These are phyloP conservation scores for Protaetia brevitarsis DNA, from an alignment of 1,140 invertebrate species.

Conservation along the genomic window DNA sequence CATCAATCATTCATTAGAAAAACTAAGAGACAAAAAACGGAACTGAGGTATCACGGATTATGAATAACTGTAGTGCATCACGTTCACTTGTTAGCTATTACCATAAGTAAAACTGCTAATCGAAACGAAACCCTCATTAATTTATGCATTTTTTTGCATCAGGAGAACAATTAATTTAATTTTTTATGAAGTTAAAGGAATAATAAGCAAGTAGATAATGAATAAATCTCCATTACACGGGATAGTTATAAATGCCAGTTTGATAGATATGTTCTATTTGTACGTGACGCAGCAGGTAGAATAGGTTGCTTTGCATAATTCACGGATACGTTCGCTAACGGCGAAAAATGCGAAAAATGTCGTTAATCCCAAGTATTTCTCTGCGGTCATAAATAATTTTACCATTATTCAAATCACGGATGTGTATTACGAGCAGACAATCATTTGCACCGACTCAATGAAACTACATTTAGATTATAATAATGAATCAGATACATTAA, in stretches of 20 bases:
- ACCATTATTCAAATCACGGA: slow-evolving; percentile 5
- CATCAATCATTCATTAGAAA: too few species aligned
- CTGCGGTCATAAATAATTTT: slow-evolving; percentile 4
- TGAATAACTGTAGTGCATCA: neutral
- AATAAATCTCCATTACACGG: neutral
- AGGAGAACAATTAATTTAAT: neutral
- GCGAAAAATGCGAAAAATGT: slow-evolving; percentile 12
- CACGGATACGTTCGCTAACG: slow-evolving; percentile 2
- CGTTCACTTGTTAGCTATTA: neutral
- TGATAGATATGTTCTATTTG: neutral
- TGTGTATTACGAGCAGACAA: neutral
- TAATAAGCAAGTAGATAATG: slow-evolving; percentile 15
- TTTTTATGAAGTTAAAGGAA: neutral
- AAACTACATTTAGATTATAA: neutral
- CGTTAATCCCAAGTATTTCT: slow-evolving; percentile 1
- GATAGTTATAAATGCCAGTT: neutral
- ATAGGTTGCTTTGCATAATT: slow-evolving; percentile 7
- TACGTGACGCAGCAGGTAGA: neutral
- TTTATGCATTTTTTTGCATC: neutral
- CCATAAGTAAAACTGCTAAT: neutral
- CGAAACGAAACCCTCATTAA: neutral
- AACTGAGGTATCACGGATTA: too few species aligned
- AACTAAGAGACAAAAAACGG: too few species aligned
- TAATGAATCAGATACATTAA: neutral
- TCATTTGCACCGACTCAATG: neutral